These are phyloP conservation scores for Achatina immaculata DNA, from an alignment of 1,140 invertebrate genomes.

Conservation along the genomic window DNA sequence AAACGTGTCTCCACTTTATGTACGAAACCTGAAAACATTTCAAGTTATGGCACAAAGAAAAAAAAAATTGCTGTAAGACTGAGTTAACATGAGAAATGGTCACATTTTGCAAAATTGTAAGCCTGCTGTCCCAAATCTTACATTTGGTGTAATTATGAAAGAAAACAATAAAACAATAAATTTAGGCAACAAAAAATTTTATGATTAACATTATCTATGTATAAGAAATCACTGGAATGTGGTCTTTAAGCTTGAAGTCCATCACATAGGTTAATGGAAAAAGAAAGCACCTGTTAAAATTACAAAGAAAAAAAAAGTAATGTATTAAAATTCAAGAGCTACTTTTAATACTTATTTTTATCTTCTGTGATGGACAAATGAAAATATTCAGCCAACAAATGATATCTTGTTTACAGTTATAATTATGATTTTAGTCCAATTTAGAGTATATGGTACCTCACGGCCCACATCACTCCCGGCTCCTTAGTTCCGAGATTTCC, in stretches of 20 bases:
- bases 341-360: neutral
- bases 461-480: slow-evolving; percentile 55
- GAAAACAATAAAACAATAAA: too few relatives aligned
- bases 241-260: slow-evolving; percentile 34
- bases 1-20: too few relatives aligned
- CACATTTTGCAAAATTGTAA: too few relatives aligned
- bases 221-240: slow-evolving; percentile 18
- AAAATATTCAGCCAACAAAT: slow-evolving; percentile 7
- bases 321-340: neutral
- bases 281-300: slow-evolving; percentile 14
- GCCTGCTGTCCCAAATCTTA: slow-evolving; percentile 36
- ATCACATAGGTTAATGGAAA: neutral
- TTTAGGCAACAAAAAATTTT: too few relatives aligned
- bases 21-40: too few relatives aligned
- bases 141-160: too few relatives aligned
- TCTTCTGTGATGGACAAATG: slow-evolving; percentile 35
- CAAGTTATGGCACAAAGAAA: too few relatives aligned
- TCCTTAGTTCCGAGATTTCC: slow-evolving; percentile 62
- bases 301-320: neutral
- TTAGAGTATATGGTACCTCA: slow-evolving; percentile 53
- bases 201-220: too few relatives aligned
- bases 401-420: slow-evolving; percentile 40
- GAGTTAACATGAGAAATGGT: too few relatives aligned
- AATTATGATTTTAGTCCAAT: slow-evolving; percentile 29
- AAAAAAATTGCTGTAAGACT: too few relatives aligned